phyloP scores from a whole-genome alignment of 2,113 vertebrate species.

The Nyctereutes procyonoides region DNA sequence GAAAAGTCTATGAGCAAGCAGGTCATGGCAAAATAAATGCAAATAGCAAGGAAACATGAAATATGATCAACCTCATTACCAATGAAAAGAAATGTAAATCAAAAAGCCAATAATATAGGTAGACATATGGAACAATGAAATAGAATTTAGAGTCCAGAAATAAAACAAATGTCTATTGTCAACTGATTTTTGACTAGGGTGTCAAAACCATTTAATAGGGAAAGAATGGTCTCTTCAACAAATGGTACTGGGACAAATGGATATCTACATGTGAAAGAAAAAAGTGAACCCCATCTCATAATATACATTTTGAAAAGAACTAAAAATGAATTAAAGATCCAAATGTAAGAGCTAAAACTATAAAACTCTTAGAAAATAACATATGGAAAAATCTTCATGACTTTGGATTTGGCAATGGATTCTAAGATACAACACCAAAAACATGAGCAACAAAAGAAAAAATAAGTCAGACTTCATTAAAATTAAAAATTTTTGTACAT shows the following conservation, averaged over 20 bases:
- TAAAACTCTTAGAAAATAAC: background rate
- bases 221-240: background rate
- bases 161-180: background rate
- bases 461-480: background rate
- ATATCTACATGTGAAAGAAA: background rate
- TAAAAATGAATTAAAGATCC: background rate
- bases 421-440: background rate
- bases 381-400: background rate
- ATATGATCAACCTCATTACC: background rate
- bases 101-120: constrained; percentile 6
- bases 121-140: background rate
- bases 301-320: background rate
- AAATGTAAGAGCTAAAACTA: background rate
- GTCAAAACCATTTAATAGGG: background rate
- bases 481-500: background rate
- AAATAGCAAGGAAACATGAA: background rate
- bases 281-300: background rate
- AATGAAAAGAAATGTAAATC: background rate
- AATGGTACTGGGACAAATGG: background rate
- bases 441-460: background rate
- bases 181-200: background rate
- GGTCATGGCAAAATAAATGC: background rate
- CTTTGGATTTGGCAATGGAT: background rate
- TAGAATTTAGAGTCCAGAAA: background rate
- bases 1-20: background rate